phyloP scores from a whole-genome alignment of 2,113 vertebrate genomes.

The Odocoileus hemionus region DNA sequence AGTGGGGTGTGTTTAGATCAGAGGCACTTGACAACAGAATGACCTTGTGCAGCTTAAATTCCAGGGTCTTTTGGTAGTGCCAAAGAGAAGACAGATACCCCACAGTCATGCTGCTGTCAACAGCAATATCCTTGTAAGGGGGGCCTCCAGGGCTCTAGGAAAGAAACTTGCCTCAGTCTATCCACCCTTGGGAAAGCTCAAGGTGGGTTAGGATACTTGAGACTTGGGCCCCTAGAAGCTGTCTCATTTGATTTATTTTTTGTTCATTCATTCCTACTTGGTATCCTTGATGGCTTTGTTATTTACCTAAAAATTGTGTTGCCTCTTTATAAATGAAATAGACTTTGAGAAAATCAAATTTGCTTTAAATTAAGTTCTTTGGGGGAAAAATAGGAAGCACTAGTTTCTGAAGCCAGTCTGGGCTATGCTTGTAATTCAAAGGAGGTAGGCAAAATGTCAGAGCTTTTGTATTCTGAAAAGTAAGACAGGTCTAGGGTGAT shows the following conservation, averaged over 20 bases:
- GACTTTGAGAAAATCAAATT: neutral
- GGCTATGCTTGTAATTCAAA: neutral
- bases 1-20: slow-evolving; percentile 60
- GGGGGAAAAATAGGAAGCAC: neutral
- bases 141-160: rapidly evolving
- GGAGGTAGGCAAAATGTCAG: neutral
- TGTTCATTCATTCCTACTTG: neutral
- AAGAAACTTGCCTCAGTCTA: neutral
- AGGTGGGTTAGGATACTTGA: neutral
- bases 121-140: neutral
- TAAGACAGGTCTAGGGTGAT: neutral
- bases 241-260: neutral
- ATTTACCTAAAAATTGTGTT: neutral
- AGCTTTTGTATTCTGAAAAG: neutral
- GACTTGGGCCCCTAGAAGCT: neutral
- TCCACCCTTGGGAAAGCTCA: neutral
- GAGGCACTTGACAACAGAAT: slow-evolving; percentile 41
- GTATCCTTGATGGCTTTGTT: neutral
- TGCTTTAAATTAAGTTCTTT: slow-evolving; percentile 15
- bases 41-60: slow-evolving; percentile 51
- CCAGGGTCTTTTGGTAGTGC: neutral
- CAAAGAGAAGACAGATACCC: neutral
- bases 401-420: neutral
- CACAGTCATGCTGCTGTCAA: neutral
- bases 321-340: neutral